phyloP scores from a whole-genome alignment of 2,888 invertebrate genomes.

The Calliphora vomitoria region DNA sequence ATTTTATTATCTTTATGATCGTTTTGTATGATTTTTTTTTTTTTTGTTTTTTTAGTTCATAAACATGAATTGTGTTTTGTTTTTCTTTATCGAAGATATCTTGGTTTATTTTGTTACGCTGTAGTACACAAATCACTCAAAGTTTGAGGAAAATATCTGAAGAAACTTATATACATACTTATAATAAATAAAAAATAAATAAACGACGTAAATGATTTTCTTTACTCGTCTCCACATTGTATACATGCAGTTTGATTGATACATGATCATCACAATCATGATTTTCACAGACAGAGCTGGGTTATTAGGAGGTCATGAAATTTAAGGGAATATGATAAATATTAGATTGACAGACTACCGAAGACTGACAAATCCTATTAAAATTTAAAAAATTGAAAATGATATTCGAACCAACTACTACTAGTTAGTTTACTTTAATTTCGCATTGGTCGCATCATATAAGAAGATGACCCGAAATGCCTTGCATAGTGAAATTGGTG shows the following conservation, averaged over 20 bases:
- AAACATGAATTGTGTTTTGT: conserved; percentile 38
- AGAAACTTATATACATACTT: not conserved
- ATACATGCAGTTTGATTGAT: conserved; percentile 62
- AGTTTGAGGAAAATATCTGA: no score
- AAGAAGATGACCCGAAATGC: no score
- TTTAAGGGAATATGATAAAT: not conserved
- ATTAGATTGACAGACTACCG: no score
- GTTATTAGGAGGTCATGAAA: not conserved
- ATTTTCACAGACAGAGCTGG: conserved; percentile 44
- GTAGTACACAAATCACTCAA: conserved; percentile 18
- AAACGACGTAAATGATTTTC: conserved; percentile 61
- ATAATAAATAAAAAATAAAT: conserved; percentile 33
- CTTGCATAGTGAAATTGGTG: no score
- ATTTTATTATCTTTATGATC: conserved; percentile 65
- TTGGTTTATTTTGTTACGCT: conserved; percentile 15
- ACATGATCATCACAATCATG: conserved; percentile 64
- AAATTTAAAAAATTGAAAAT: no score
- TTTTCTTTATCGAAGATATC: not conserved
- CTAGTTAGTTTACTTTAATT: no score
- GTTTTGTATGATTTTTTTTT: conserved; percentile 29
- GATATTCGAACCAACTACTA: no score
- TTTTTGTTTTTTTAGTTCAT: conserved; percentile 20
- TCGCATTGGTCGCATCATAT: no score
- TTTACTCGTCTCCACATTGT: conserved; percentile 32
- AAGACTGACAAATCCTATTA: no score